phyloP scores from a whole-genome alignment of 2,888 invertebrate species.

The Rambutsinella grinnellia region DNA sequence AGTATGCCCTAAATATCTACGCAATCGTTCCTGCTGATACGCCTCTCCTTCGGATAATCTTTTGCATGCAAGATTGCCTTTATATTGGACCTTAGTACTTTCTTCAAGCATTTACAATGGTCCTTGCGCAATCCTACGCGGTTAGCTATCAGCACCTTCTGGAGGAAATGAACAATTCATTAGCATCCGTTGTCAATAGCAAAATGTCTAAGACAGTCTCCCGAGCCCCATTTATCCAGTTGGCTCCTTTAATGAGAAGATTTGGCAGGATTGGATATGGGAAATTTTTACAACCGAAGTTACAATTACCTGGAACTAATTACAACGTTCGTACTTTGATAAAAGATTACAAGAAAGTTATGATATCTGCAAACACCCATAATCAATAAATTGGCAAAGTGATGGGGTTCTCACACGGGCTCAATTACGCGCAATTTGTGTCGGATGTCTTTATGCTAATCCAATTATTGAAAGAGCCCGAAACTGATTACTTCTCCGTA shows the following conservation, averaged over 20 bases:
- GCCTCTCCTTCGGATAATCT: constrained; percentile 13
- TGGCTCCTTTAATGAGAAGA: not conserved
- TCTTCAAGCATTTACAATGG: constrained; percentile 35
- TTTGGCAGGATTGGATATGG: no score
- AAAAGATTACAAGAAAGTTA: constrained; percentile 47
- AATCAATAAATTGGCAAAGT: constrained; percentile 52
- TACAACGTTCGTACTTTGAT: constrained; percentile 45
- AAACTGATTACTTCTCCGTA: constrained; percentile 42
- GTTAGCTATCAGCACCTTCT: constrained; percentile 14
- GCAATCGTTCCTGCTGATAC: constrained; percentile 17
- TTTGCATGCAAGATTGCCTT: constrained; percentile 22
- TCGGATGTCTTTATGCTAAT: constrained; percentile 56
- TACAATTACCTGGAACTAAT: constrained; percentile 44
- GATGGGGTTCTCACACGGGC: constrained; percentile 45
- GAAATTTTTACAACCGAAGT: no score
- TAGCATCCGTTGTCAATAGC: not conserved
- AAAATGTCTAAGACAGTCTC: no score
- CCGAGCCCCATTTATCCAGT: not conserved
- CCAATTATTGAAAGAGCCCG: constrained; percentile 55
- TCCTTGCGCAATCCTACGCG: no score
- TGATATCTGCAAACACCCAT: constrained; percentile 36
- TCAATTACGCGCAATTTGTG: constrained; percentile 50
- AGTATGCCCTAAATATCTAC: constrained; percentile 27
- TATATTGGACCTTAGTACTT: constrained; percentile 26
- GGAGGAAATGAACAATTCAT: constrained; percentile 26